phyloP scores from a whole-genome alignment of 1,140 invertebrate species.

The Hyles euphorbiae region DNA sequence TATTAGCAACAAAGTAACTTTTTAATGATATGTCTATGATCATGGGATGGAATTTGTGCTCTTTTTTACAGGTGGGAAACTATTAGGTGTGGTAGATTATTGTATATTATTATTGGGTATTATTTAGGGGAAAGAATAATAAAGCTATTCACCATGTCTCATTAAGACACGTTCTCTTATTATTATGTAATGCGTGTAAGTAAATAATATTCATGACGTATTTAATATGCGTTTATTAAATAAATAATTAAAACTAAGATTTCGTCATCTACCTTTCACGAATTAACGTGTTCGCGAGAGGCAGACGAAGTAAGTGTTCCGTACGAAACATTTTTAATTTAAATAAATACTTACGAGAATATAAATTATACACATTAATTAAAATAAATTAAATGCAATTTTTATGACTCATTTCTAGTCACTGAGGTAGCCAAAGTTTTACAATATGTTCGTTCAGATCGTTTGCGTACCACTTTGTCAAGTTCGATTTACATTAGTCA shows the following conservation, averaged over 20 bases:
- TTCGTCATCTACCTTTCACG: conserved; percentile 58
- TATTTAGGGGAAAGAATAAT: too few species aligned
- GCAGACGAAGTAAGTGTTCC: conserved; percentile 41
- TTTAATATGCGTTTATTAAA: conserved; percentile 21
- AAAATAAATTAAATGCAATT: conserved; percentile 9
- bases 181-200: too few species aligned
- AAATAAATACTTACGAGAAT: conserved; percentile 3
- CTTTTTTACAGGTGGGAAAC: too few species aligned
- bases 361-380: not conserved
- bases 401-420: conserved; percentile 1
- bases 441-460: not conserved
- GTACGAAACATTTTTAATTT: not conserved
- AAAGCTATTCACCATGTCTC: too few species aligned
- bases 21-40: too few species aligned
- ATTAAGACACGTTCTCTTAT: too few species aligned
- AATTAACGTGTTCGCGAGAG: conserved; percentile 42
- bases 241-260: conserved; percentile 16
- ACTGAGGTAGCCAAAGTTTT: conserved; percentile 14
- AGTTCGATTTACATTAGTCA: not conserved
- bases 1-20: too few species aligned
- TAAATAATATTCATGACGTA: not conserved
- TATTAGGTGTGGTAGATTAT: too few species aligned
- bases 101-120: too few species aligned
- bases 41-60: too few species aligned
- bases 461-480: not conserved